Percentiles rank a stretch among this genome's conserved stretches.
phyloP scores from a whole-genome alignment of 35 echinoderm and acorn worm species.

The Ptychodera flava region DNA sequence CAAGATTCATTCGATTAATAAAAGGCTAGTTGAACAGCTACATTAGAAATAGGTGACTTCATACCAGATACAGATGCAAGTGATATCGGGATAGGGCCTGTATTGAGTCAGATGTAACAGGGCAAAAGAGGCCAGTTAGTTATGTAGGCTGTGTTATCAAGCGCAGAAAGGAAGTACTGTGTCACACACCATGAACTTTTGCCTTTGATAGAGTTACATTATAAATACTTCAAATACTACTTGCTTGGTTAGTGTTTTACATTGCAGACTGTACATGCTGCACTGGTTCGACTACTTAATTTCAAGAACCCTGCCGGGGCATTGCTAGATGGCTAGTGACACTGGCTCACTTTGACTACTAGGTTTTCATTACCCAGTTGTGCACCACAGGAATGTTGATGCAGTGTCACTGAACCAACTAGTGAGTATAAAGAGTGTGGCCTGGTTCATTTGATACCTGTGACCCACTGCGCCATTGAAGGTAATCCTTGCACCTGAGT shows the following conservation, averaged over 20 bases:
- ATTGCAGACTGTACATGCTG: constrained; percentile 41
- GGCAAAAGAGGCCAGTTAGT: constrained; percentile 30
- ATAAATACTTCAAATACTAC: constrained; percentile 41
- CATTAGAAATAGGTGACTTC: constrained; percentile 16
- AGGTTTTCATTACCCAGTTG: constrained; percentile 31
- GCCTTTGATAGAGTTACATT: constrained; percentile 34
- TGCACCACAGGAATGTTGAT: constrained; percentile 41
- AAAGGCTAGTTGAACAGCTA: constrained; percentile 16
- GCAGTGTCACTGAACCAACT: constrained; percentile 16
- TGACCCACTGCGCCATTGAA: too few species aligned
- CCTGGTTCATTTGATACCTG: neutral
- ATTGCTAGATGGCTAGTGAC: constrained; percentile 50
- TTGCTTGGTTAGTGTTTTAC: constrained; percentile 26
- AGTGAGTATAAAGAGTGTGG: constrained; percentile 24
- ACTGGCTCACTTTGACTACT: constrained; percentile 27
- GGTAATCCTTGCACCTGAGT: too few species aligned
- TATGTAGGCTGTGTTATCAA: constrained; percentile 30
- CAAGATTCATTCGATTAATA: constrained; percentile 29
- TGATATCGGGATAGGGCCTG: constrained; percentile 12
- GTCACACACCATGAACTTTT: constrained; percentile 37
- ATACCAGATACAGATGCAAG: constrained; percentile 64
- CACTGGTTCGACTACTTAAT: constrained; percentile 38
- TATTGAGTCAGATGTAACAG: constrained; percentile 41
- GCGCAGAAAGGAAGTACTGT: constrained; percentile 28
- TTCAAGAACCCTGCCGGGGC: constrained; percentile 39